phyloP scores from a whole-genome alignment of 1,140 invertebrate species.

The Agraylea sexmaculata region DNA sequence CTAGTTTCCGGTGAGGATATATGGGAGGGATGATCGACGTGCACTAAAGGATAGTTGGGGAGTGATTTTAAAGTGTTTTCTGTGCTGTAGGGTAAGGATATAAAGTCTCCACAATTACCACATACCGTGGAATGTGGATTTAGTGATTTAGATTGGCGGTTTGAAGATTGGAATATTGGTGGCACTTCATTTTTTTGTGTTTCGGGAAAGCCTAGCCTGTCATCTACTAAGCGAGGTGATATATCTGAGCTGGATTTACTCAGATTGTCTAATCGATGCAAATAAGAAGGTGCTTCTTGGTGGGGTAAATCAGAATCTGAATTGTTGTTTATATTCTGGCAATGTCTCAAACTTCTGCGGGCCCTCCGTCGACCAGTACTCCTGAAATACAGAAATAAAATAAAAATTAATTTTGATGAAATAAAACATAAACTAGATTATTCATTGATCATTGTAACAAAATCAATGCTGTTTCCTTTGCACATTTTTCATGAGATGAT shows the following conservation, averaged over 20 bases:
- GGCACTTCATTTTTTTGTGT: not conserved
- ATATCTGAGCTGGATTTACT: not conserved
- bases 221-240: constrained; percentile 1
- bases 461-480: no score
- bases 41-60: constrained; percentile 14
- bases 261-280: constrained; percentile 4
- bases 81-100: constrained; percentile 4
- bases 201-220: constrained; percentile 1
- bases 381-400: constrained; percentile 16
- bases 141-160: constrained; percentile 2
- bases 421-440: no score
- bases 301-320: constrained; percentile 17
- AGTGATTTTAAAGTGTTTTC: constrained; percentile 14
- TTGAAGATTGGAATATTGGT: constrained; percentile 5
- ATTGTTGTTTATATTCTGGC: constrained; percentile 8
- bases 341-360: constrained; percentile 20
- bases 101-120: constrained; percentile 18
- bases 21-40: constrained; percentile 12
- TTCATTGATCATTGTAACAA: no score
- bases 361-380: constrained; percentile 21
- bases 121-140: no score
- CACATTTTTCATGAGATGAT: no score
- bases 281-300: constrained; percentile 7
- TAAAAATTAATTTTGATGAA: no score
- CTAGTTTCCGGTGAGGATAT: constrained; percentile 20